Conservation (phyloP, 2,113 vertebrate species). For the Cyprinodon tularosa region DNA sequence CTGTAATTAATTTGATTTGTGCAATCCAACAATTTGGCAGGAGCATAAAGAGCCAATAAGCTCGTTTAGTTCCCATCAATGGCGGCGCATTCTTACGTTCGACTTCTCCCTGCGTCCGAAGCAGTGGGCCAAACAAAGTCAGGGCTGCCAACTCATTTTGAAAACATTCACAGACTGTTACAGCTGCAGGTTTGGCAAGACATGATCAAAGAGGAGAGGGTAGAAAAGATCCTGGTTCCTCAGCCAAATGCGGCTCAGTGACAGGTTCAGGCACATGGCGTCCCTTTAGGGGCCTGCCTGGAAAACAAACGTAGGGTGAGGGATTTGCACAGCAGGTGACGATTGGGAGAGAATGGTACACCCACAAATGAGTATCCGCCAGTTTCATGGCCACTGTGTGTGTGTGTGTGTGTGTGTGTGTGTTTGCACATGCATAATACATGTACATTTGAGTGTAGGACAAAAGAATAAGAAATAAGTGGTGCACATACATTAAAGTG, state of each 20-base stretch:
- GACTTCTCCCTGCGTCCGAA: not conserved
- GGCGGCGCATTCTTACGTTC: not conserved
- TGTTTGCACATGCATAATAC: slow-evolving; percentile 55
- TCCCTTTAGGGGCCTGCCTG: slow-evolving; percentile 39
- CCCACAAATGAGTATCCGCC: slow-evolving; percentile 23
- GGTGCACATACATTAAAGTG: slow-evolving; percentile 37
- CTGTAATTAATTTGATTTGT: slow-evolving; percentile 8
- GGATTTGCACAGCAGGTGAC: slow-evolving; percentile 59
- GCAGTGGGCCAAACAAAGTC: not conserved
- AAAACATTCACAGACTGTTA: slow-evolving; percentile 11
- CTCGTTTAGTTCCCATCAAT: not conserved
- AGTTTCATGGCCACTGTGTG: slow-evolving; percentile 8
- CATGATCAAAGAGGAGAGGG: slow-evolving; percentile 6
- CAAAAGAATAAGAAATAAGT: slow-evolving; percentile 46
- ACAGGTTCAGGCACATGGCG: slow-evolving; percentile 19
- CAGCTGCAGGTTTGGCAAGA: not conserved
- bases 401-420: slow-evolving; percentile 17
- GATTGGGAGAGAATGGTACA: slow-evolving; percentile 17
- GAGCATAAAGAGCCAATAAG: slow-evolving; percentile 6
- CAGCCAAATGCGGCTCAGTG: slow-evolving; percentile 9
- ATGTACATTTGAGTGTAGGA: slow-evolving; percentile 29
- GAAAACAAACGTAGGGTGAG: slow-evolving; percentile 44
- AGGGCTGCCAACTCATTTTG: not conserved
- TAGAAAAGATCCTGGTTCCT: slow-evolving; percentile 21
- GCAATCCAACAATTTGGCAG: slow-evolving; percentile 4